These are phyloP conservation scores for Melanotaenia maccullochi DNA, from an alignment of 2,797 vertebrate genomes.

Conservation along the genomic window DNA sequence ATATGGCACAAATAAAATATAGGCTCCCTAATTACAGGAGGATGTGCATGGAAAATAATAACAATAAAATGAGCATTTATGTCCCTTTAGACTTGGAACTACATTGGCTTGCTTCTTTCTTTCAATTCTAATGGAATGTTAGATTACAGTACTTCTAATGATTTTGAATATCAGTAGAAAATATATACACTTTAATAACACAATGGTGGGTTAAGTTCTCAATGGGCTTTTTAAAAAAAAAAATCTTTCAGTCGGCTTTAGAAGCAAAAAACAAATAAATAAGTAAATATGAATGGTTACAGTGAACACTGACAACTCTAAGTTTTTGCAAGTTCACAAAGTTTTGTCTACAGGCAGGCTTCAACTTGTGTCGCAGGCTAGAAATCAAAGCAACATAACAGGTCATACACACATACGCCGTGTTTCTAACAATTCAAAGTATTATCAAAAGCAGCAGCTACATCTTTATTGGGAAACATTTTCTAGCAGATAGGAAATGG, in stretches of 20 bases:
- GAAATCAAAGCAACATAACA: not conserved
- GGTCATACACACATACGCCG: not conserved
- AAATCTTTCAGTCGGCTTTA: not conserved
- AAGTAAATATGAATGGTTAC: not conserved
- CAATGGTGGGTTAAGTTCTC: not conserved
- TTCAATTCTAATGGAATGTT: not conserved
- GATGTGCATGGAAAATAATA: not conserved
- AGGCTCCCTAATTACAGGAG: not conserved
- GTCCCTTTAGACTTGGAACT: not conserved
- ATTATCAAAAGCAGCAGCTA: not conserved
- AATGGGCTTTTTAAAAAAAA: not conserved
- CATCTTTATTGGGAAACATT: constrained; percentile 20
- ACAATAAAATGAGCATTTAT: not conserved
- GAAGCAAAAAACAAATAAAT: not conserved
- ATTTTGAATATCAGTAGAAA: not conserved
- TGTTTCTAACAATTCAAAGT: not conserved
- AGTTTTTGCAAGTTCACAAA: not conserved
- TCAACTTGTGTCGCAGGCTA: constrained; percentile 15
- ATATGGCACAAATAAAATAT: constrained; percentile 7
- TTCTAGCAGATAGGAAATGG: constrained; percentile 20
- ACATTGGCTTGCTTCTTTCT: not conserved
- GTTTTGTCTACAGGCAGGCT: constrained; percentile 19
- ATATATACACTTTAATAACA: not conserved
- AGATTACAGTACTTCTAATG: not conserved
- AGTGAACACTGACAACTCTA: not conserved